Conservation (phyloP, 1,140 invertebrate genomes). For the Brachionus sp. region DNA sequence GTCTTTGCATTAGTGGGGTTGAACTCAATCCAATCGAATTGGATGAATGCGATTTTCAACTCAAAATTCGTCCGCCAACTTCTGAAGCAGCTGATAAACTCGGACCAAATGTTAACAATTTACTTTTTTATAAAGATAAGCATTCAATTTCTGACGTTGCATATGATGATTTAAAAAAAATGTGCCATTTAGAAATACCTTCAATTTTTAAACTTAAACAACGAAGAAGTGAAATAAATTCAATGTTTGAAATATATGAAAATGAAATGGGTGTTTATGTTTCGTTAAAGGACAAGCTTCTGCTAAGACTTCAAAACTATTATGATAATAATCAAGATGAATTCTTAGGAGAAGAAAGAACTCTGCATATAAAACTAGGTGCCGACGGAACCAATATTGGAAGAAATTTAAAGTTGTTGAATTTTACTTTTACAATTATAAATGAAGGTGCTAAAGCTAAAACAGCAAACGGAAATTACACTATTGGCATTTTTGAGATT, state of each 20-base stretch:
- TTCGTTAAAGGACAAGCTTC: not conserved
- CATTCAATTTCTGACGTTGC: constrained; percentile 35
- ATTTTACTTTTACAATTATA: constrained; percentile 42
- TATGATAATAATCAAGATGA: not conserved
- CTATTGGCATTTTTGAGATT: constrained; percentile 39
- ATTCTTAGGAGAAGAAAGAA: not conserved
- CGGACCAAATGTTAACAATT: constrained; percentile 36
- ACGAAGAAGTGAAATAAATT: constrained; percentile 2
- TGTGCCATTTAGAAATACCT: constrained; percentile 12
- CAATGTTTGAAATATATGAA: constrained; percentile 13
- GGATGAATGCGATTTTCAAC: constrained; percentile 26
- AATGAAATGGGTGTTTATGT: constrained; percentile 42
- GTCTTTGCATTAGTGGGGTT: not conserved
- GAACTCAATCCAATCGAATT: constrained; percentile 30
- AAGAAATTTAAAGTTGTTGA: constrained; percentile 36
- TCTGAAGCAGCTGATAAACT: not conserved
- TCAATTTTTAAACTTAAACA: constrained; percentile 19
- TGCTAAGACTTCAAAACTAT: not conserved
- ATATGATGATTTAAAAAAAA: constrained; percentile 26
- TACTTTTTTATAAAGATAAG: constrained; percentile 36
- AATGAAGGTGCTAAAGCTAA: constrained; percentile 26
- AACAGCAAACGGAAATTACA: constrained; percentile 42
- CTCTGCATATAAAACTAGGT: not conserved
- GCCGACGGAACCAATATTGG: constrained; percentile 42
- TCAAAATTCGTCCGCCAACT: constrained; percentile 19